A percentile compares a stretch with the other conserved stretches of the same genome.
These are phyloP conservation scores for Botia kubotai DNA, from an alignment of 2,797 vertebrate species.

Conservation along the genomic window DNA sequence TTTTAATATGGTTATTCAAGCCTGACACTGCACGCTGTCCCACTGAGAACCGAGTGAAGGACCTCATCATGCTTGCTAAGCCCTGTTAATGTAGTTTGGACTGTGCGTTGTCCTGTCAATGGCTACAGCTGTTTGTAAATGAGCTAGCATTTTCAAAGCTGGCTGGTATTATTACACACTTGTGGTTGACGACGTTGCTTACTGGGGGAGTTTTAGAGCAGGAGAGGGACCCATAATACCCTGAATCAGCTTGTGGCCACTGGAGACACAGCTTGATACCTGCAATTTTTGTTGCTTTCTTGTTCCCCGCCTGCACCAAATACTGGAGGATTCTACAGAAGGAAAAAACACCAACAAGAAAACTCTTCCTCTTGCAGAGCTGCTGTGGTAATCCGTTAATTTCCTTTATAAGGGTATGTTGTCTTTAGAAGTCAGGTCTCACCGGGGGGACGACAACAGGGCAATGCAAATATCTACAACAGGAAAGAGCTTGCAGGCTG, in stretches of 20 bases:
- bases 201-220: constrained; percentile 85
- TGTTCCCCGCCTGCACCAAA: constrained; percentile 69
- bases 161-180: constrained; percentile 85
- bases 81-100: constrained; percentile 84
- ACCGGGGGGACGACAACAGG: constrained; percentile 68
- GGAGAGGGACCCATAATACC: constrained; percentile 80
- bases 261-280: constrained; percentile 85
- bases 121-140: constrained; percentile 95
- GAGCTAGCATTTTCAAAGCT: constrained; percentile 80
- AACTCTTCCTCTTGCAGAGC: constrained; percentile 76
- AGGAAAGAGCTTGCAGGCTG: constrained; percentile 41
- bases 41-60: constrained; percentile 61
- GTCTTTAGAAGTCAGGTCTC: constrained; percentile 80
- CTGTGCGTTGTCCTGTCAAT: constrained; percentile 86
- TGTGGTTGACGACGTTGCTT: constrained; percentile 88
- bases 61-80: constrained; percentile 85
- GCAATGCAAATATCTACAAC: constrained; percentile 53
- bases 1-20: constrained; percentile 53
- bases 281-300: constrained; percentile 64
- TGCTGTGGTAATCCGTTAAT: constrained; percentile 78
- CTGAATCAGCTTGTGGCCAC: constrained; percentile 82
- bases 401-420: constrained; percentile 80
- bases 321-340: constrained; percentile 79
- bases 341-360: constrained; percentile 79
- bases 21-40: constrained; percentile 56